Evolutionary conservation across 2,797 vertebrate species (phyloP), one percentile per base, ranked within the genome.

Genomic region (Anniella stebbinsi): DNA sequence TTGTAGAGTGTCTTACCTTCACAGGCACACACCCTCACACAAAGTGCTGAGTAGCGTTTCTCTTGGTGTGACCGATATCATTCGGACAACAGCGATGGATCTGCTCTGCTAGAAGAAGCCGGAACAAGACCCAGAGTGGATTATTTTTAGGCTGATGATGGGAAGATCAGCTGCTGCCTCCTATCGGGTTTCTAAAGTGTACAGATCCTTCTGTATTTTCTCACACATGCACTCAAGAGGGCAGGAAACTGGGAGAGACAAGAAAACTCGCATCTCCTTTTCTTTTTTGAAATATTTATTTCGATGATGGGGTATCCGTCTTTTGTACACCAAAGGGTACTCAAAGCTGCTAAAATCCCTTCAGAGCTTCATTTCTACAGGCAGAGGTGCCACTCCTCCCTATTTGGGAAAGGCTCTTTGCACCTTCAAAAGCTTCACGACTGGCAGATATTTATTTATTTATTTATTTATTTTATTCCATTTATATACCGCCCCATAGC

Each of bases 131-230:
- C 93, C 75, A 89, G 90, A 87, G 91, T 86, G 91, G 95, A 96
- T 96, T 98, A 98, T 98, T 98, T 98, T 98, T 98, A 98, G 97
- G 94, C 94, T 95, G 94, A 92, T 97, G 96, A 95, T 95, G 94
- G 88, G 96, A 96, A 97, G 96, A 96, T 96, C 97, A 98, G 97
- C 96, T 97, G 97, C 97, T 96, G 97, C 97, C 97, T 97, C 97
- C 97, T 98, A 97, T 98, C 97, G 96, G 95, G 96, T 98, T 98
- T 97, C 97, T 94, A 81, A 93, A 92, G 91, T 92, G 95, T 93
- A 95, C 87, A 92, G 85, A 95, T 92, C 94, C 94, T 93, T 94
- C 95, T 88, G 89, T 80, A 36, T 88, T 94, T 94, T 95, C 95
- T 93, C 89, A 95, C 1, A 45, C 17, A 57, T 33, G 28, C 45